These are phyloP conservation scores for Lithobates pipiens DNA, from an alignment of 2,797 vertebrate genomes.

Conservation along the genomic window DNA sequence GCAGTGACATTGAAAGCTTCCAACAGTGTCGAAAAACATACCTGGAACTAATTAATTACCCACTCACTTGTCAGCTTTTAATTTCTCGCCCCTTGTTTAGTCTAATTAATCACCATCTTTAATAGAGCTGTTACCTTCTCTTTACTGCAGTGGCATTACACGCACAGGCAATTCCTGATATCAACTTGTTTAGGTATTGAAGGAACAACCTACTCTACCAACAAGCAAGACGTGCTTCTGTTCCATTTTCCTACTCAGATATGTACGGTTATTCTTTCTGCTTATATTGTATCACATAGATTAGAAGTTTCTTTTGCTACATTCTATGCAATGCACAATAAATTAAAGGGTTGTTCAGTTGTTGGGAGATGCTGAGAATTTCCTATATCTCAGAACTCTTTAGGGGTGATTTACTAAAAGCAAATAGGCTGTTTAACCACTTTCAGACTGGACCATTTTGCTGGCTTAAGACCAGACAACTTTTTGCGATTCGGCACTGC, in stretches of 20 bases:
- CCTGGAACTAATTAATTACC: conserved; percentile 53
- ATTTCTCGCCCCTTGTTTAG: conserved; percentile 50
- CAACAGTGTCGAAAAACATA: conserved; percentile 42
- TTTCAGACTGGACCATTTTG: no score
- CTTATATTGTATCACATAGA: no score
- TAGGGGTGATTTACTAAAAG: no score
- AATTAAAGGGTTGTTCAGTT: no score
- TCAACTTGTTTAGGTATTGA: neutral
- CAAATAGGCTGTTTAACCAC: no score
- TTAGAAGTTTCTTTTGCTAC: no score
- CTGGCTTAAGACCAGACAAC: no score
- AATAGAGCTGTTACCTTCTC: conserved; percentile 31
- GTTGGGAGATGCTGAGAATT: no score
- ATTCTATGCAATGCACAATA: no score
- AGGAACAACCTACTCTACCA: neutral
- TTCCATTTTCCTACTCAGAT: neutral
- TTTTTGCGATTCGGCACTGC: no score
- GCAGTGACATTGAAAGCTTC: conserved; percentile 46
- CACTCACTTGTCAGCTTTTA: conserved; percentile 47
- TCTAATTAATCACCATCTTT: conserved; percentile 35
- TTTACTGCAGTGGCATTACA: conserved; percentile 12
- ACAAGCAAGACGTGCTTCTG: neutral
- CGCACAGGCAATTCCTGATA: conserved; percentile 14
- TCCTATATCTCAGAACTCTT: no score
- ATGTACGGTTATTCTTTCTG: no score